phyloP scores from a whole-genome alignment of 2,113 vertebrate genomes.

The Monarcha castaneiventris region DNA sequence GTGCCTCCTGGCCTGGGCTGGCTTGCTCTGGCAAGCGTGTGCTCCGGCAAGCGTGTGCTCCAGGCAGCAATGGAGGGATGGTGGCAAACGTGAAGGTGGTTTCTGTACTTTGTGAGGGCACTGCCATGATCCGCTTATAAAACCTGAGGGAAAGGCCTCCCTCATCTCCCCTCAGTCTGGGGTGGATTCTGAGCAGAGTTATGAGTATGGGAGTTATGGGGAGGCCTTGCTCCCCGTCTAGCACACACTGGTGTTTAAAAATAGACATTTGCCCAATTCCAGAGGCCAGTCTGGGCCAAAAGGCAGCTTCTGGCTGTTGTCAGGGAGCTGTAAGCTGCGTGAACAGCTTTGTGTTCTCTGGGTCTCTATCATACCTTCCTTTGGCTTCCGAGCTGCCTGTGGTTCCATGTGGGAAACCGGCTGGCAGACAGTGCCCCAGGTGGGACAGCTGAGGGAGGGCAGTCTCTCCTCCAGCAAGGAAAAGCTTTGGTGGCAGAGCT shows the following conservation, averaged over 20 bases:
- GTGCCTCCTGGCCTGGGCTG: background rate
- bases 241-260: background rate
- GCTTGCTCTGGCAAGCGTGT: background rate
- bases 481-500: background rate
- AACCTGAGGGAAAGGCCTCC: background rate
- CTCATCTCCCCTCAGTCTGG: background rate
- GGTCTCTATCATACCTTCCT: background rate
- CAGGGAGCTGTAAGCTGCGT: background rate
- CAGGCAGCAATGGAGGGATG: background rate
- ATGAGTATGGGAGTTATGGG: background rate
- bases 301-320: background rate
- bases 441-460: background rate
- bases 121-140: background rate
- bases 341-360: background rate
- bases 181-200: background rate
- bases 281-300: background rate
- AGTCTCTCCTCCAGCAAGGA: background rate
- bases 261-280: background rate
- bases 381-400: background rate
- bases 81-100: fast-evolving
- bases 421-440: background rate
- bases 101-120: background rate
- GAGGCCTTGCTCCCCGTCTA: background rate
- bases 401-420: background rate
- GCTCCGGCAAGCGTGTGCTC: background rate